Percentiles rank a stretch among this genome's conserved stretches.
phyloP scores from a whole-genome alignment of 2,888 invertebrate genomes.

The Dysmachus trigonus region DNA sequence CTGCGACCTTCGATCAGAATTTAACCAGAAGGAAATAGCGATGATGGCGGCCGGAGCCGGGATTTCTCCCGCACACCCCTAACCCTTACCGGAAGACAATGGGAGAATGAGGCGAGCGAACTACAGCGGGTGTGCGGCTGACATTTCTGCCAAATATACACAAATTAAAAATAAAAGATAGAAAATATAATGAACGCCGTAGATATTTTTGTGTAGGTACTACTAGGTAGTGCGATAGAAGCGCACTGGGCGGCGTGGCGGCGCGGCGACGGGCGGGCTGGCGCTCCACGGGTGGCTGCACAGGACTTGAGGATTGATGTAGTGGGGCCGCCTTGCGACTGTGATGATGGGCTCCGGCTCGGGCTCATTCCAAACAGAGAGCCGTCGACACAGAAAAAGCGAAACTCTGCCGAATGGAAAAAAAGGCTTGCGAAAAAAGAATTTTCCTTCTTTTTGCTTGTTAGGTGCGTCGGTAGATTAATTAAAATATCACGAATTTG shows the following conservation, averaged over 20 bases:
- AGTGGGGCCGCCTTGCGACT: conserved; percentile 6
- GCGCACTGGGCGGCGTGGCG: neutral
- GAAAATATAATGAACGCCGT: conserved; percentile 42
- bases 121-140: conserved; percentile 18
- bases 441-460: conserved; percentile 38
- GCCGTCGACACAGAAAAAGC: conserved; percentile 39
- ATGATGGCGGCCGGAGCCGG: conserved; percentile 11
- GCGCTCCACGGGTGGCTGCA: conserved; percentile 30
- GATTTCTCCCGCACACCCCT: neutral
- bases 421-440: conserved; percentile 32
- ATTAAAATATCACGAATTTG: conserved; percentile 46
- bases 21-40: conserved; percentile 33
- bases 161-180: conserved; percentile 38
- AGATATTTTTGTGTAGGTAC: conserved; percentile 25
- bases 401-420: conserved; percentile 13
- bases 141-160: conserved; percentile 41
- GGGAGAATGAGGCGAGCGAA: neutral
- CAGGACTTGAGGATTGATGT: conserved; percentile 35
- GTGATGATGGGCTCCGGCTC: conserved; percentile 22
- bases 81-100: conserved; percentile 1
- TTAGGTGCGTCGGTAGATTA: conserved; percentile 42
- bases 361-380: conserved; percentile 28
- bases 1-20: conserved; percentile 36
- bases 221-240: conserved; percentile 27
- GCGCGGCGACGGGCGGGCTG: neutral